Percentiles rank a stretch among this genome's conserved stretches.
These are phyloP conservation scores for Pygocentrus nattereri DNA, from an alignment of 2,797 vertebrate species.

Conservation along the genomic window DNA sequence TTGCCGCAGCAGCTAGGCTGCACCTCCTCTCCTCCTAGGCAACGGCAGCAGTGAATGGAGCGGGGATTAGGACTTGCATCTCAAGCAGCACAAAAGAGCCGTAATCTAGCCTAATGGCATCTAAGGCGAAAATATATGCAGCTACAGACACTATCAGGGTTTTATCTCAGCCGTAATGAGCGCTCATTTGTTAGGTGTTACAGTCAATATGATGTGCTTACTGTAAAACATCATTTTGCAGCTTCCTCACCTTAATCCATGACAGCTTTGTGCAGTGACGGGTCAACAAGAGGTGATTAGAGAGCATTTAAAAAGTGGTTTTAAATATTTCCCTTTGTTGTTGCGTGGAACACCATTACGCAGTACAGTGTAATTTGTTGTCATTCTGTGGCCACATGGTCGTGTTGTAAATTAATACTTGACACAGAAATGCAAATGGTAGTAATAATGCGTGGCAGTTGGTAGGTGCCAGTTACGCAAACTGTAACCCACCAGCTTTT, in stretches of 20 bases:
- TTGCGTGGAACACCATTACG: too few relatives aligned
- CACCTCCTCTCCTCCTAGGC: slow-evolving; percentile 51
- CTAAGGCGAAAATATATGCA: slow-evolving; percentile 30
- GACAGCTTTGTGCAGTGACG: slow-evolving; percentile 15
- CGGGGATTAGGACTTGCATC: slow-evolving; percentile 49
- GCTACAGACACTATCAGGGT: slow-evolving; percentile 30
- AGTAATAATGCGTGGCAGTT: neutral
- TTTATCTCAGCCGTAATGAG: slow-evolving; percentile 42
- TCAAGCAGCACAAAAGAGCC: slow-evolving; percentile 39
- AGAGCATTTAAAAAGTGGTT: neutral
- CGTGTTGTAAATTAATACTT: neutral
- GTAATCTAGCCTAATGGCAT: slow-evolving; percentile 56
- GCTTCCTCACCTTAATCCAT: slow-evolving; percentile 35
- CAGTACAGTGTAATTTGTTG: neutral
- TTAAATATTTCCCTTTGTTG: too few relatives aligned
- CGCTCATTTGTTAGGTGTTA: slow-evolving; percentile 25
- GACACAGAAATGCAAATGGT: neutral
- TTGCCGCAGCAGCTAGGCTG: slow-evolving; percentile 80
- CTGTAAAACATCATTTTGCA: slow-evolving; percentile 18
- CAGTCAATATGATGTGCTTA: slow-evolving; percentile 49
- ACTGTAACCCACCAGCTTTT: neutral
- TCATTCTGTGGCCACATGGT: neutral
- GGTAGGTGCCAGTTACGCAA: neutral
- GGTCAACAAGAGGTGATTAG: slow-evolving; percentile 13
- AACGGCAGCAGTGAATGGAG: slow-evolving; percentile 32